Evolutionary conservation across 92 coral and sea anemone genomes (phyloP).

Genomic region (Porites evermanni): DNA sequence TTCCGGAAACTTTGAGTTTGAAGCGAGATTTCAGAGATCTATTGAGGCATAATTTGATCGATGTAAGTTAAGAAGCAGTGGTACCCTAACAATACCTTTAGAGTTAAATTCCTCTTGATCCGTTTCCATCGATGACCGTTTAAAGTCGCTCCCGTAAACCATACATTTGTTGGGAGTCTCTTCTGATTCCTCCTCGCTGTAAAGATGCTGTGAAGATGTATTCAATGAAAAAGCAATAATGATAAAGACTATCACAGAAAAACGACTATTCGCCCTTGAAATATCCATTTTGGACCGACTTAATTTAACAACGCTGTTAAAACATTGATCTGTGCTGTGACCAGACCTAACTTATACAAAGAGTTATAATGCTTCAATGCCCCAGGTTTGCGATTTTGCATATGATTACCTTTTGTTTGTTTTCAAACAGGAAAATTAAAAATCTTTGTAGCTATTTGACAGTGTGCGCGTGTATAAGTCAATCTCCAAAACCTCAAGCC

Average conservation of each 20-base stretch:
- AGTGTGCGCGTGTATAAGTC: too few relatives aligned
- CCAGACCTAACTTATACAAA: neutral
- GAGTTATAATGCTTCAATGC: slow-evolving; percentile 12
- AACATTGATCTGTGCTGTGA: neutral
- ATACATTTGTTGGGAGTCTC: neutral
- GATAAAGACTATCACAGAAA: neutral
- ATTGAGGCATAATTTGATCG: neutral
- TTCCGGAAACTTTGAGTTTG: too few relatives aligned
- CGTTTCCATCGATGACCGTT: neutral
- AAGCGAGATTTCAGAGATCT: neutral
- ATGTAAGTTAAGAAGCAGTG: too few relatives aligned
- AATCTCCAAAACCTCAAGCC: too few relatives aligned
- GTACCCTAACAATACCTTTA: slow-evolving; percentile 4
- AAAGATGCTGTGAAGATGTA: neutral
- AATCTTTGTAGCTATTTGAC: too few relatives aligned
- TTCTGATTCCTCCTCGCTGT: neutral
- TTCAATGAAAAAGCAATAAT: neutral
- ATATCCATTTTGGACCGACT: neutral
- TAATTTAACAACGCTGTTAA: neutral
- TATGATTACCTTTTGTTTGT: slow-evolving; percentile 7
- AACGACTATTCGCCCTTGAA: neutral
- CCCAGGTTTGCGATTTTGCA: neutral
- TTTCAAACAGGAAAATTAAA: neutral
- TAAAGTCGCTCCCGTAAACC: neutral
- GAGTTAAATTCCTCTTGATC: neutral